A percentile compares a stretch with the other conserved stretches of the same genome.
Conservation (phyloP, 2,888 invertebrate genomes). For the Formica aserva region DNA sequence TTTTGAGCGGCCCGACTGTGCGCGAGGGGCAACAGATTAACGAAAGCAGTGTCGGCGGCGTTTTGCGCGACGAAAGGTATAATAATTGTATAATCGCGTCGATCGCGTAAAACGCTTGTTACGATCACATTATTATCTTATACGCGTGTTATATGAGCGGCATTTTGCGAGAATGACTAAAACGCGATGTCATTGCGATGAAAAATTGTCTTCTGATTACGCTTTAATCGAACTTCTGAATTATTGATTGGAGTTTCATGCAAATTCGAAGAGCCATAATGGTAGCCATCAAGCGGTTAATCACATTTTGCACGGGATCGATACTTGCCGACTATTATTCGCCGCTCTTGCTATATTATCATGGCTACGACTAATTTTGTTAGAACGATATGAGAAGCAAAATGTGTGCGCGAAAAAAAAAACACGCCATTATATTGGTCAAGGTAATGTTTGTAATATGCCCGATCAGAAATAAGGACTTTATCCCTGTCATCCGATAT, state of each 20-base stretch:
- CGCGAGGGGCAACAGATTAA: not conserved
- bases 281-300: constrained; percentile 60
- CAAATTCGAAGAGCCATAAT: constrained; percentile 61
- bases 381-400: constrained; percentile 8
- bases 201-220: constrained; percentile 56
- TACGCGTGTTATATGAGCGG: constrained; percentile 2
- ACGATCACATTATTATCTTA: constrained; percentile 39
- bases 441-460: not conserved
- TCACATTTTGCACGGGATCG: constrained; percentile 53
- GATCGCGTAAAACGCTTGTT: constrained; percentile 32
- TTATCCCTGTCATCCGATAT: constrained; percentile 18
- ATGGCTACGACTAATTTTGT: constrained; percentile 32
- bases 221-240: constrained; percentile 59
- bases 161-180: not conserved
- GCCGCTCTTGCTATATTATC: constrained; percentile 28
- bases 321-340: constrained; percentile 59
- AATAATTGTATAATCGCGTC: constrained; percentile 17
- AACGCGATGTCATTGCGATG: constrained; percentile 45
- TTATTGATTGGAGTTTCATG: constrained; percentile 64
- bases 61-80: constrained; percentile 12
- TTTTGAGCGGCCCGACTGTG: constrained; percentile 18
- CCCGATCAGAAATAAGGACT: not conserved
- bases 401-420: not conserved
- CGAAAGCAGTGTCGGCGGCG: constrained; percentile 1
- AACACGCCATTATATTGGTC: not conserved